Conservation (phyloP, 2,113 vertebrate genomes). For the Prolemur simus region DNA sequence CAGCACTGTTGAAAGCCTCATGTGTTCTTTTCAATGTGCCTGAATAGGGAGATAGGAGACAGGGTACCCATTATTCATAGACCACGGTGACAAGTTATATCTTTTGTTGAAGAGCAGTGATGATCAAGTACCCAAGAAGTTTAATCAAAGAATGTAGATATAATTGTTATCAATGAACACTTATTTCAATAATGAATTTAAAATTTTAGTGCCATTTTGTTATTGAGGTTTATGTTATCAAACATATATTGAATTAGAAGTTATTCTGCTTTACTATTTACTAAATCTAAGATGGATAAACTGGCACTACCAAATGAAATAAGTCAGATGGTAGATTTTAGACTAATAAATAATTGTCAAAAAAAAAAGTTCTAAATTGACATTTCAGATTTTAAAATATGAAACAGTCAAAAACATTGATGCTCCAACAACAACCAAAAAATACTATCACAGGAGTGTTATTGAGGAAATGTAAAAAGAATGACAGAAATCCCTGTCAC, state of each 20-base stretch:
- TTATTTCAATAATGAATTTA: neutral
- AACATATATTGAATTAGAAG: neutral
- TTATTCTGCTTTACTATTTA: neutral
- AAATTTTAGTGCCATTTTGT: neutral
- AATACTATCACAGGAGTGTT: neutral
- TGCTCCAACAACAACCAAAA: neutral
- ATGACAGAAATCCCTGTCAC: neutral
- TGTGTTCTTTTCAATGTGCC: neutral
- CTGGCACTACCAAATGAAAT: neutral
- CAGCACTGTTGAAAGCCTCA: neutral
- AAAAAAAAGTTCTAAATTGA: neutral
- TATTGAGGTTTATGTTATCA: neutral
- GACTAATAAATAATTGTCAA: neutral
- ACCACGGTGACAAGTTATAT: accelerated
- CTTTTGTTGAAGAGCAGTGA: neutral
- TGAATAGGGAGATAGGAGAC: neutral
- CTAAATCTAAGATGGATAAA: neutral
- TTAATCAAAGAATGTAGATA: neutral
- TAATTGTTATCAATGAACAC: neutral
- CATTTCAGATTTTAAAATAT: neutral
- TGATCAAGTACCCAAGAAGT: neutral
- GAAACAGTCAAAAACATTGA: neutral
- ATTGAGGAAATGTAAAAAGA: neutral
- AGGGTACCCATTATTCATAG: neutral
- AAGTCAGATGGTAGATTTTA: neutral